These are phyloP conservation scores for Echinarachnius parma DNA, from an alignment of 53 echinoderm and acorn worm genomes.

Conservation along the genomic window DNA sequence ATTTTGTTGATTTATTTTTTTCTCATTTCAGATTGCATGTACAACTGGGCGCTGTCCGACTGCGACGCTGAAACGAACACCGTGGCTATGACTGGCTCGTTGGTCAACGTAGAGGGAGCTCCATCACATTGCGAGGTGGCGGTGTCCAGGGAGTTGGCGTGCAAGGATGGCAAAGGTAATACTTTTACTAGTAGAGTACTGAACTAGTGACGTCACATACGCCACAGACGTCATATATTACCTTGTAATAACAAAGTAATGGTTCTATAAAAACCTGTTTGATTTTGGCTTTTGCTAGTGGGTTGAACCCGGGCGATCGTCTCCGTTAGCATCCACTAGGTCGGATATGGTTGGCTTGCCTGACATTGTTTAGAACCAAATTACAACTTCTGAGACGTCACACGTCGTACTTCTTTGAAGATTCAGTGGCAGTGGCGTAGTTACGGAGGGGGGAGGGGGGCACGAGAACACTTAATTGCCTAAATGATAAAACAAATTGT, in stretches of 20 bases:
- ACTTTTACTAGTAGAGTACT: no score
- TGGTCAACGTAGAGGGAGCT: conserved; percentile 16
- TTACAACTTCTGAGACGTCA: not conserved
- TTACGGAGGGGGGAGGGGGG: not conserved
- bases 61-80: conserved; percentile 15
- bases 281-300: no score
- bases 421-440: not conserved
- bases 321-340: no score
- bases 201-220: no score
- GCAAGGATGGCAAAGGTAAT: conserved; percentile 29
- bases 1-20: not conserved
- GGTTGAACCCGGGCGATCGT: no score
- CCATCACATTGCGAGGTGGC: conserved; percentile 8
- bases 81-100: conserved; percentile 16
- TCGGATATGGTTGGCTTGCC: no score
- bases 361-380: not conserved
- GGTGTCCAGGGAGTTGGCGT: not conserved
- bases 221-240: no score
- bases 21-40: conserved; percentile 6
- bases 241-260: no score
- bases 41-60: conserved; percentile 5
- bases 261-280: no score
- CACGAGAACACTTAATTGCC: no score
- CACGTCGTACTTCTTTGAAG: not conserved
- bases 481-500: no score